Conservation (phyloP, 2,113 vertebrate species). For the Fregetta grallaria region DNA sequence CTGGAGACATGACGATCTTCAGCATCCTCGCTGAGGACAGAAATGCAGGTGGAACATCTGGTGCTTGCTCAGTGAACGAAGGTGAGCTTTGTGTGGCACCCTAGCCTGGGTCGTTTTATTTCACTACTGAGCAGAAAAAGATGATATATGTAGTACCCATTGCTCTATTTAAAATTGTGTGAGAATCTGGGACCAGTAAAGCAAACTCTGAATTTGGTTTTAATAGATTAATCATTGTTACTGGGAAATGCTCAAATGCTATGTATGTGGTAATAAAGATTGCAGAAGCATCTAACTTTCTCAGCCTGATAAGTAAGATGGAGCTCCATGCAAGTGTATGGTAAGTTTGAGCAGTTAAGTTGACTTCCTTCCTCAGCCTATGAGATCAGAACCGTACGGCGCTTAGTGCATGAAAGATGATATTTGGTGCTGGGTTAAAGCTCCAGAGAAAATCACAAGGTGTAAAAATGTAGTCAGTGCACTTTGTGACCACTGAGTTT, state of each 20-base stretch:
- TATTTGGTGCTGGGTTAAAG: neutral
- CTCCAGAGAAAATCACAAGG: neutral
- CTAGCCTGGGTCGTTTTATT: neutral
- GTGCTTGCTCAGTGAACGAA: neutral
- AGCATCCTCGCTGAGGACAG: neutral
- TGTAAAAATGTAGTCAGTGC: neutral
- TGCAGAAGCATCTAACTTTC: neutral
- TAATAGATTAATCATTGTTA: neutral
- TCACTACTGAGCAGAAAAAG: neutral
- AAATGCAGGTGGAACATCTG: neutral
- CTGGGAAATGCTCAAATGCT: neutral
- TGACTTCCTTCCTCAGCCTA: neutral
- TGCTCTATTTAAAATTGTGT: neutral
- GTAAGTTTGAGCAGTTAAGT: neutral
- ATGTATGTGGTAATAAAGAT: neutral
- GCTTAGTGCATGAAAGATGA: neutral
- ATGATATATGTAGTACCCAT: neutral
- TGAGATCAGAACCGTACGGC: neutral
- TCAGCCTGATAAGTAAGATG: neutral
- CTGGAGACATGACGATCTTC: neutral
- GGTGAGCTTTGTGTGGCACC: neutral
- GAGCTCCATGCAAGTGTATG: neutral
- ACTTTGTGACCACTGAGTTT: neutral
- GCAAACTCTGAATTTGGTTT: neutral
- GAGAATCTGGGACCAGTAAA: neutral